Evolutionary conservation across 2,888 invertebrate genomes (phyloP).

Genomic region (Plagodis dolabraria): DNA sequence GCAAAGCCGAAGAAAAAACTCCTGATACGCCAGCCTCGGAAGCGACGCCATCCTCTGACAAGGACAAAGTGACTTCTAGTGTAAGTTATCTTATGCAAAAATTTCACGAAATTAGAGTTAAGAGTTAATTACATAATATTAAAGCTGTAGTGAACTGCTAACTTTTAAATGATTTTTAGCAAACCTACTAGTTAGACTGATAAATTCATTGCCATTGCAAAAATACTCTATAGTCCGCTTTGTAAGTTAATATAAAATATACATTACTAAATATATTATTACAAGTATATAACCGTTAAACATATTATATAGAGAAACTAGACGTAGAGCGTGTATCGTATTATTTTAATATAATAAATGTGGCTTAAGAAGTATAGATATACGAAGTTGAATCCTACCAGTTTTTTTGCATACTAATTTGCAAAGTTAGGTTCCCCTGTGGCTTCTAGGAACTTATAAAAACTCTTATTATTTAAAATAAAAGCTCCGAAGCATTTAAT

Average conservation of each 20-base stretch:
- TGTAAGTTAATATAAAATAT: constrained; percentile 40
- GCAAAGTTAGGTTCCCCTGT: constrained; percentile 2
- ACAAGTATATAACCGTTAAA: constrained; percentile 17
- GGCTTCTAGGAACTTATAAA: neutral
- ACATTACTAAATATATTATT: constrained; percentile 26
- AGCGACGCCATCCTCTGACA: constrained; percentile 85
- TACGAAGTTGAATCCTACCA: neutral
- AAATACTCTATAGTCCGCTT: constrained; percentile 57
- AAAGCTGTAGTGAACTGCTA: constrained; percentile 27
- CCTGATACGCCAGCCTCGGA: constrained; percentile 87
- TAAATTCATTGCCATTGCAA: constrained; percentile 55
- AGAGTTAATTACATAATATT: constrained; percentile 68
- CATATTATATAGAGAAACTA: constrained; percentile 39
- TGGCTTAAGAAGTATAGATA: constrained; percentile 7
- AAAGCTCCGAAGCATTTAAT: constrained; percentile 3
- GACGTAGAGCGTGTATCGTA: constrained; percentile 18
- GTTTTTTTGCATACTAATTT: neutral
- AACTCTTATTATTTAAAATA: neutral
- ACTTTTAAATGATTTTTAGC: constrained; percentile 30
- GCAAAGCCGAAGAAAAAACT: constrained; percentile 94
- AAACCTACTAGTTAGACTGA: constrained; percentile 64
- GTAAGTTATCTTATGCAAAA: constrained; percentile 87
- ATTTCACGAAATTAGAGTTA: constrained; percentile 88
- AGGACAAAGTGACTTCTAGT: constrained; percentile 89
- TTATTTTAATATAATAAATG: constrained; percentile 13